Evolutionary conservation across 1,140 invertebrate species (phyloP).

Genomic region (Stegodyphus dumicola): DNA sequence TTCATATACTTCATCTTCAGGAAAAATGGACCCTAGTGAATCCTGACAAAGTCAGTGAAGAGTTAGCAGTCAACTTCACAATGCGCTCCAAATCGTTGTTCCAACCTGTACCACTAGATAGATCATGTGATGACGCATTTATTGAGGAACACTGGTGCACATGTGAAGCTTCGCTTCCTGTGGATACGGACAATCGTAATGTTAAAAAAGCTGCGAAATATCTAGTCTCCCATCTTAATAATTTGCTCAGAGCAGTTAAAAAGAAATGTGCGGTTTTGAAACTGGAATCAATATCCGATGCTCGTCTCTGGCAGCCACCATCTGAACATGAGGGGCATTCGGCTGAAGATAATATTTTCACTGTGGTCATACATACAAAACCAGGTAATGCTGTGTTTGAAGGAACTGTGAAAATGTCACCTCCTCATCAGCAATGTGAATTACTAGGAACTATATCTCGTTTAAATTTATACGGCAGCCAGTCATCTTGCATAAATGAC

Average conservation of each 20-base stretch:
- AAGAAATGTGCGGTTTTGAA: slow-evolving; percentile 19
- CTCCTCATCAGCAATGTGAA: slow-evolving; percentile 65
- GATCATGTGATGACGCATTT: slow-evolving; percentile 67
- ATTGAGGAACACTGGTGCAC: slow-evolving; percentile 70
- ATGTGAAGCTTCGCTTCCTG: slow-evolving; percentile 63
- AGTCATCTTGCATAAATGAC: slow-evolving; percentile 81
- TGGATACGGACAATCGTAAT: slow-evolving; percentile 1
- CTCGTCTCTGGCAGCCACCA: slow-evolving; percentile 67
- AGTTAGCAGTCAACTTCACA: slow-evolving; percentile 27
- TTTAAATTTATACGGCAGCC: slow-evolving; percentile 82
- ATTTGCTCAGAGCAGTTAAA: slow-evolving; percentile 3
- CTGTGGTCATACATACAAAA: slow-evolving; percentile 75
- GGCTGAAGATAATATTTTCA: slow-evolving; percentile 67
- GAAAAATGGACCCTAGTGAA: slow-evolving; percentile 66
- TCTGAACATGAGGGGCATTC: slow-evolving; percentile 30
- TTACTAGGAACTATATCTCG: slow-evolving; percentile 75
- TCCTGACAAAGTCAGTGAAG: slow-evolving; percentile 67
- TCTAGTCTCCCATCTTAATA: slow-evolving; percentile 22
- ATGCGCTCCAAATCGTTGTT: slow-evolving; percentile 77
- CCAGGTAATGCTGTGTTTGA: slow-evolving; percentile 82
- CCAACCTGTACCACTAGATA: slow-evolving; percentile 73
- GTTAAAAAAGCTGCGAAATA: slow-evolving; percentile 25
- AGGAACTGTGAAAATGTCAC: slow-evolving; percentile 74
- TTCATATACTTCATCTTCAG: slow-evolving; percentile 73
- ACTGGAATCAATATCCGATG: slow-evolving; percentile 66